These are phyloP conservation scores for Branchinecta lindahli DNA, from an alignment of 1,140 invertebrate species.

Conservation along the genomic window DNA sequence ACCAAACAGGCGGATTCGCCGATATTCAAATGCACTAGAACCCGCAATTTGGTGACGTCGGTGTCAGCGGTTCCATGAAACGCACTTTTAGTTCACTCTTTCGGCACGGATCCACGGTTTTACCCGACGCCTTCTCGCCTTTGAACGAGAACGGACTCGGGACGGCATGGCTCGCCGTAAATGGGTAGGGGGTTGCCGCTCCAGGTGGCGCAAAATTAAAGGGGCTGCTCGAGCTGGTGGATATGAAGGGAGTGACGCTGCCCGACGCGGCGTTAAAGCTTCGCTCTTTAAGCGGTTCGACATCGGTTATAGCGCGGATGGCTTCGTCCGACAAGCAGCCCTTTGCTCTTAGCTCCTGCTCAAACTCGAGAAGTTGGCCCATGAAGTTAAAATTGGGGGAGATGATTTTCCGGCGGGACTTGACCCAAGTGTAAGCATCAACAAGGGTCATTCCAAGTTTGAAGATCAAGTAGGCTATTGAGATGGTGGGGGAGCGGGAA, in stretches of 20 bases:
- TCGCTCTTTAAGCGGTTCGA: background rate
- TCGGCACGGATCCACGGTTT: background rate
- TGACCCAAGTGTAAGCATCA: constrained; percentile 77
- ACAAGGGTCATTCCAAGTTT: constrained; percentile 68
- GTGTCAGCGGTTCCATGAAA: background rate
- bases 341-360: constrained; percentile 41
- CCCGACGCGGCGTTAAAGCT: background rate
- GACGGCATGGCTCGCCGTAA: background rate
- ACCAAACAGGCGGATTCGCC: too few species aligned
- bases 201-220: background rate
- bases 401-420: constrained; percentile 70
- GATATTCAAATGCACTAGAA: background rate
- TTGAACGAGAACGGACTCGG: background rate
- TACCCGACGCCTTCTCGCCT: background rate
- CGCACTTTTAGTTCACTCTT: background rate
- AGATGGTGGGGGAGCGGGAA: constrained; percentile 81
- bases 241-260: background rate
- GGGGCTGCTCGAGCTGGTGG: background rate
- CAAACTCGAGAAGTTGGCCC: constrained; percentile 77
- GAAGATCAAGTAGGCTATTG: constrained; percentile 87
- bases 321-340: background rate
- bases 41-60: background rate
- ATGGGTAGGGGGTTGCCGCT: background rate
- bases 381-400: constrained; percentile 96
- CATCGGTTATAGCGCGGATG: background rate